phyloP scores from a whole-genome alignment of 64 coral and sea anemone species.

The Montipora foliosa region DNA sequence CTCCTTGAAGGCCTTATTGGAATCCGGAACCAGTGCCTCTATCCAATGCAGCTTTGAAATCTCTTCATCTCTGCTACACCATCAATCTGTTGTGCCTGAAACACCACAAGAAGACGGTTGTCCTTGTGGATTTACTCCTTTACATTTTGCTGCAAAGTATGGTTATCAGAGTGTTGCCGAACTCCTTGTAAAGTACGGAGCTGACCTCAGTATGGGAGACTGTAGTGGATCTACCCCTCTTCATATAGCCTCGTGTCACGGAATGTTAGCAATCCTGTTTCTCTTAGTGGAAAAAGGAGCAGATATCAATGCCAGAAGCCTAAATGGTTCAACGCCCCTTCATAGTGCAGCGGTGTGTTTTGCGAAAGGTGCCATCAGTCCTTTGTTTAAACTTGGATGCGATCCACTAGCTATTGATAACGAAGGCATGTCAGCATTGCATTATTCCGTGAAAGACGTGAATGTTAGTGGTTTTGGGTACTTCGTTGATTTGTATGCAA shows the following conservation, averaged over 20 bases:
- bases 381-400: conserved; percentile 52
- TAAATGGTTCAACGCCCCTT: conserved; percentile 67
- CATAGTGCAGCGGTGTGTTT: conserved; percentile 67
- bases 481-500: conserved; percentile 77
- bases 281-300: conserved; percentile 26
- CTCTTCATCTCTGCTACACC: neutral
- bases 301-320: conserved; percentile 27
- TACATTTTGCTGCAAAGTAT: conserved; percentile 62
- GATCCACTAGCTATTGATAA: conserved; percentile 12
- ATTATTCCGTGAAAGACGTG: conserved; percentile 59
- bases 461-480: neutral
- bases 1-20: conserved; percentile 32
- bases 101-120: neutral
- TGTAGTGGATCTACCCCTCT: conserved; percentile 58
- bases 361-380: conserved; percentile 19
- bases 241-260: conserved; percentile 74
- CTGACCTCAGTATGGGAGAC: conserved; percentile 33
- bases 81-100: neutral
- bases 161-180: conserved; percentile 32
- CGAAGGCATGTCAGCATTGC: conserved; percentile 53
- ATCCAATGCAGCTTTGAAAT: conserved; percentile 8
- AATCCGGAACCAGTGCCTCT: conserved; percentile 43
- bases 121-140: conserved; percentile 51
- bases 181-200: conserved; percentile 29
- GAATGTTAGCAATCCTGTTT: neutral